phyloP scores from a whole-genome alignment of 1,140 invertebrate genomes.

The Philotrypesis tridentata region DNA sequence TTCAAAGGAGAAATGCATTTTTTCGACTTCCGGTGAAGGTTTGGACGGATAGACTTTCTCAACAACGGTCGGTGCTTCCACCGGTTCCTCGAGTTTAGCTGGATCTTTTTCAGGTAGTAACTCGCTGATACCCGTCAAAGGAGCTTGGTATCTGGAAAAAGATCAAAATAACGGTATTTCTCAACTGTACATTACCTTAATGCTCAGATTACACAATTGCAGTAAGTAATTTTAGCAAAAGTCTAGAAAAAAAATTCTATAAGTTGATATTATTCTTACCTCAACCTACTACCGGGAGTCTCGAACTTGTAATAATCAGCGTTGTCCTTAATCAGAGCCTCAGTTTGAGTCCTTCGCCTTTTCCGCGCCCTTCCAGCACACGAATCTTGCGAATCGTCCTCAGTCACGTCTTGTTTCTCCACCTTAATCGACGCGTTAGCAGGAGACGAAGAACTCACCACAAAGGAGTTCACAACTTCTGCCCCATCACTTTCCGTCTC shows the following conservation, averaged over 20 bases:
- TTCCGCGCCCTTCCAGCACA: slow-evolving; percentile 64
- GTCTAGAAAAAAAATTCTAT: neutral
- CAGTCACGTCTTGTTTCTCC: slow-evolving; percentile 58
- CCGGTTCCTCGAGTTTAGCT: neutral
- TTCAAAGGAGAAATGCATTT: slow-evolving; percentile 85
- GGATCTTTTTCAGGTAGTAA: slow-evolving; percentile 51
- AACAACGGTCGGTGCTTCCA: slow-evolving; percentile 38
- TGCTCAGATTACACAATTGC: neutral
- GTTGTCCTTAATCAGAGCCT: slow-evolving; percentile 77
- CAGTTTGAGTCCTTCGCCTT: slow-evolving; percentile 75
- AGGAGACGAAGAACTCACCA: slow-evolving; percentile 56
- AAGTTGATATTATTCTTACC: slow-evolving; percentile 52
- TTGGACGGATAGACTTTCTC: slow-evolving; percentile 68
- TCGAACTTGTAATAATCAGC: slow-evolving; percentile 79
- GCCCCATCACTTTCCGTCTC: slow-evolving; percentile 70
- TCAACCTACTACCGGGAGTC: slow-evolving; percentile 74
- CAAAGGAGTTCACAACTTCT: slow-evolving; percentile 44
- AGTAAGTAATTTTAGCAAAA: neutral
- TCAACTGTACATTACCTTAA: neutral
- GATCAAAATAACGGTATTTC: neutral
- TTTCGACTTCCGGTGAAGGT: slow-evolving; percentile 77
- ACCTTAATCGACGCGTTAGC: slow-evolving; percentile 34
- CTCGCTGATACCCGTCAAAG: slow-evolving; percentile 62
- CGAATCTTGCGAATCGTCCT: slow-evolving; percentile 64
- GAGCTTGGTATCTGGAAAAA: slow-evolving; percentile 62